A percentile compares a stretch with the other conserved stretches of the same genome.
phyloP scores from a whole-genome alignment of 1,140 invertebrate species.

The Metaphire vulgaris region DNA sequence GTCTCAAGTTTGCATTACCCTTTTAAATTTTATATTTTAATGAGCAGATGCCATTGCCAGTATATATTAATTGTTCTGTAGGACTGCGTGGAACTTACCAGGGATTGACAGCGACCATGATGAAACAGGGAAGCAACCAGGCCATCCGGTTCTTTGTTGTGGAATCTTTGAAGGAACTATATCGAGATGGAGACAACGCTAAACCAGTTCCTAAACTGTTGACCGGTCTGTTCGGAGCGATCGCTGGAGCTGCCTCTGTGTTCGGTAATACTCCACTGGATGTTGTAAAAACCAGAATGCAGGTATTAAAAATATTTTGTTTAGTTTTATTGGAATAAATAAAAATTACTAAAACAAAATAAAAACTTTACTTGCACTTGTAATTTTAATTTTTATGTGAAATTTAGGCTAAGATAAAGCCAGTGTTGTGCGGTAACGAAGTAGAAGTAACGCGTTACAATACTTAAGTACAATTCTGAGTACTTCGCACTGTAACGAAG shows the following conservation, averaged over 20 bases:
- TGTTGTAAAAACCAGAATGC: constrained; percentile 98
- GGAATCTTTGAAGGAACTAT: constrained; percentile 86
- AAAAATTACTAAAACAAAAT: too few relatives aligned
- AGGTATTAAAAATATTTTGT: constrained; percentile 56
- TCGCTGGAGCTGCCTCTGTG: constrained; percentile 89
- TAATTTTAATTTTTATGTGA: too few relatives aligned
- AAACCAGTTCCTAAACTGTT: constrained; percentile 55
- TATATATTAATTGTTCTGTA: constrained; percentile 41
- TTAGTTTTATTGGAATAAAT: too few relatives aligned
- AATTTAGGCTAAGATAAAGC: too few relatives aligned
- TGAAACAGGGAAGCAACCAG: constrained; percentile 98
- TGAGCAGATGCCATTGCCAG: too few relatives aligned
- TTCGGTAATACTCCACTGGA: constrained; percentile 97
- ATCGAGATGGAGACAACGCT: constrained; percentile 65
- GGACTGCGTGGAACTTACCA: constrained; percentile 87
- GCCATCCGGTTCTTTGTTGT: constrained; percentile 96
- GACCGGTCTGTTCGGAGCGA: constrained; percentile 78
- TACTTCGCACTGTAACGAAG: too few relatives aligned
- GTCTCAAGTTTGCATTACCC: too few relatives aligned
- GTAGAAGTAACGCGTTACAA: too few relatives aligned
- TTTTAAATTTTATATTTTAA: too few relatives aligned
- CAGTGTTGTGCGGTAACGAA: too few relatives aligned
- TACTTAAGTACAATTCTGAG: too few relatives aligned
- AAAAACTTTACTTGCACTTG: too few relatives aligned
- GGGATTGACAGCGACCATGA: constrained; percentile 85